Percentiles rank a stretch among this genome's conserved stretches.
phyloP scores from a whole-genome alignment of 2,113 vertebrate species.

The Alligator sinensis region DNA sequence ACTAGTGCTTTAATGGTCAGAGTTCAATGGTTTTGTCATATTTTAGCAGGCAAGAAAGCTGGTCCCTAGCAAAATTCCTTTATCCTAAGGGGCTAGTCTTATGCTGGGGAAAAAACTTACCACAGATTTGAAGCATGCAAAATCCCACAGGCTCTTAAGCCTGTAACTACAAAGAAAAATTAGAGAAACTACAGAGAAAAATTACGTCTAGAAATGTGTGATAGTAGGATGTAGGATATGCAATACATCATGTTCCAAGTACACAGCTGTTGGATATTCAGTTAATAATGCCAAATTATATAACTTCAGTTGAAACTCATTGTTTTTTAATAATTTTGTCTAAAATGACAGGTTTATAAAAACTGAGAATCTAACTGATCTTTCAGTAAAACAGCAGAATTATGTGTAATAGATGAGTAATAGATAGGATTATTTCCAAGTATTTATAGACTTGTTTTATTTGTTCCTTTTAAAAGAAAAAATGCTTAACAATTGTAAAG shows the following conservation, averaged over 20 bases:
- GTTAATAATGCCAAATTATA: neutral
- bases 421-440: neutral
- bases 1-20: slow-evolving; percentile 1
- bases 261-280: neutral
- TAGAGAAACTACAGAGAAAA: neutral
- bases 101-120: slow-evolving; percentile 19
- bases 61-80: neutral
- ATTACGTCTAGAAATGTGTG: neutral
- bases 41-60: slow-evolving; percentile 52
- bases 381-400: neutral
- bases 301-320: no score
- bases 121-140: slow-evolving; percentile 35
- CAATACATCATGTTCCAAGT: neutral
- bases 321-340: no score
- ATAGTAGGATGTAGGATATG: neutral
- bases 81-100: neutral
- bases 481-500: neutral
- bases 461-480: neutral
- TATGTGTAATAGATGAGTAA: neutral
- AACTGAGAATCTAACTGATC: neutral
- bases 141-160: neutral
- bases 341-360: neutral
- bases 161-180: neutral
- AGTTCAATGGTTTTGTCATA: slow-evolving; percentile 33
- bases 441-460: neutral